These are phyloP conservation scores for Rhyzopertha dominica DNA, from an alignment of 1,140 invertebrate species.

Conservation along the genomic window DNA sequence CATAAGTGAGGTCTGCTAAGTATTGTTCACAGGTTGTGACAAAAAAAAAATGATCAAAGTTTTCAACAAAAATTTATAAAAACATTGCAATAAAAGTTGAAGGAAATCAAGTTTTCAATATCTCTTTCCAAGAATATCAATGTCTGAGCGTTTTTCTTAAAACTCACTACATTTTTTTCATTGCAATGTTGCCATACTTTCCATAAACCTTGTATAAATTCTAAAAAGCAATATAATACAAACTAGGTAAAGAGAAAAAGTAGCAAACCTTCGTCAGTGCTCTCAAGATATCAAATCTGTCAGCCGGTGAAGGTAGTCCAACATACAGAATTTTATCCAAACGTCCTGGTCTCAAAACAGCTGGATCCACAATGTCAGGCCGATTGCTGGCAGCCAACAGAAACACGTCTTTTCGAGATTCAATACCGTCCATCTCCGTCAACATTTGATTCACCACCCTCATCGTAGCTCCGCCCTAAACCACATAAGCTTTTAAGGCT, in stretches of 20 bases:
- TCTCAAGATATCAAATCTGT: conserved; percentile 82
- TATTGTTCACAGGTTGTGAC: too few relatives aligned
- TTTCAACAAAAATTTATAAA: too few relatives aligned
- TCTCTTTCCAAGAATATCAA: background rate
- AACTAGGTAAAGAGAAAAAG: conserved; percentile 1
- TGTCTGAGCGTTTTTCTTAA: too few relatives aligned
- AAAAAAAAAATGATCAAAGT: too few relatives aligned
- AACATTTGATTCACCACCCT: conserved; percentile 95
- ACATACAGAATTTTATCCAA: conserved; percentile 94
- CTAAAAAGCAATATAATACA: background rate
- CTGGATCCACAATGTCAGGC: conserved; percentile 95
- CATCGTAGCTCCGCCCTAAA: conserved; percentile 61
- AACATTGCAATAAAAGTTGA: too few relatives aligned
- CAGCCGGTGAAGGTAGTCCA: conserved; percentile 74
- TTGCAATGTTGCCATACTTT: too few relatives aligned
- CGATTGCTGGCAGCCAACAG: conserved; percentile 95
- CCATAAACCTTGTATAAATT: too few relatives aligned
- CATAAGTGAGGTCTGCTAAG: too few relatives aligned
- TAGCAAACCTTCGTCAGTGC: conserved; percentile 79
- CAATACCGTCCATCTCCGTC: conserved; percentile 98
- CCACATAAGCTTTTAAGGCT: too few relatives aligned
- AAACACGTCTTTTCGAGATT: conserved; percentile 84
- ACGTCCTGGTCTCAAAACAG: conserved; percentile 88
- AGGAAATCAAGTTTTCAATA: conserved; percentile 2
- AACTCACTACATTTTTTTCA: too few relatives aligned